phyloP scores from a whole-genome alignment of 2,888 invertebrate species.

The Autographa gamma region DNA sequence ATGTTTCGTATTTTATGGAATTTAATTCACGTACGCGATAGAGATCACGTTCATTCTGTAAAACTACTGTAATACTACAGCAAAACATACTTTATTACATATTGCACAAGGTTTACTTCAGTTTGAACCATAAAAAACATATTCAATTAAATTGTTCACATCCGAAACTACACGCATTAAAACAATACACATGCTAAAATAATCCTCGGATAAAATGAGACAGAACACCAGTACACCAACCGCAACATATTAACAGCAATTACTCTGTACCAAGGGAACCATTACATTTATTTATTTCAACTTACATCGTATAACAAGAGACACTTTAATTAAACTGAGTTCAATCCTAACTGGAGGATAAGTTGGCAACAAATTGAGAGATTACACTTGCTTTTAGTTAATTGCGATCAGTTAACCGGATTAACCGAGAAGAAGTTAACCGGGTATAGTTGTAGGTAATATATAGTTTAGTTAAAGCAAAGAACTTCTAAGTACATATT shows the following conservation, averaged over 20 bases:
- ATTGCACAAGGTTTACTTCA: too few species aligned
- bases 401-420: slow-evolving; percentile 32
- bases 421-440: neutral
- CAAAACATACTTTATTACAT: too few species aligned
- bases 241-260: slow-evolving; percentile 39
- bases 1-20: neutral
- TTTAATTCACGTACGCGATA: neutral
- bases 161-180: neutral
- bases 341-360: slow-evolving; percentile 42
- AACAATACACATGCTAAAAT: slow-evolving; percentile 7
- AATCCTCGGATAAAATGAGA: neutral
- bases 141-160: neutral
- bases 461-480: neutral
- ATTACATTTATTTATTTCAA: slow-evolving; percentile 41
- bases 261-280: slow-evolving; percentile 32
- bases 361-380: slow-evolving; percentile 36
- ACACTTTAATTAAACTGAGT: slow-evolving; percentile 51
- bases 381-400: slow-evolving; percentile 43
- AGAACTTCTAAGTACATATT: neutral
- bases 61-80: neutral
- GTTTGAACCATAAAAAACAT: neutral
- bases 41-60: neutral
- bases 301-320: slow-evolving; percentile 34
- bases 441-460: slow-evolving; percentile 12
- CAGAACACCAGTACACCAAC: slow-evolving; percentile 16